Evolutionary conservation across 2,888 invertebrate genomes (phyloP).

Genomic region (Dryadula phaetusa): DNA sequence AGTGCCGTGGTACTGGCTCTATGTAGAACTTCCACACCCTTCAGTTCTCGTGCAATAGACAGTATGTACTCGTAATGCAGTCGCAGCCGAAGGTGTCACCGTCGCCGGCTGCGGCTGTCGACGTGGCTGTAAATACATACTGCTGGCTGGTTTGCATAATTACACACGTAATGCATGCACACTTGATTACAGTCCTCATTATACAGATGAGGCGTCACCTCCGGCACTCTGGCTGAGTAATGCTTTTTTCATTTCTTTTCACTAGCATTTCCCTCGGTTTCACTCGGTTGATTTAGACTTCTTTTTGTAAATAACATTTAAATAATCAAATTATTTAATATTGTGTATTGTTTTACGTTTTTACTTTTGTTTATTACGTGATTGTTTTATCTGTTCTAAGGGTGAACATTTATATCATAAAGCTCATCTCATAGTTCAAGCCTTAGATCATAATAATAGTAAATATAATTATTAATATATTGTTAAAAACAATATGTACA

Average conservation of each 20-base stretch:
- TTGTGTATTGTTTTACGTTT: neutral
- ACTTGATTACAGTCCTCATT: conserved; percentile 61
- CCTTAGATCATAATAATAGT: too few species aligned
- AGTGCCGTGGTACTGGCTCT: conserved; percentile 1
- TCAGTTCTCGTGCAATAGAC: too few species aligned
- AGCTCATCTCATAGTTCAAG: too few species aligned
- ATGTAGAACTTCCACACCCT: neutral
- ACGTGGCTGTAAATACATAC: conserved; percentile 13
- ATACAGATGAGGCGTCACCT: conserved; percentile 52
- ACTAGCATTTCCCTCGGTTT: neutral
- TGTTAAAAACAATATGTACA: too few species aligned
- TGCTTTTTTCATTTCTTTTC: neutral
- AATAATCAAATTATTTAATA: neutral
- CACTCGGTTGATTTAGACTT: neutral
- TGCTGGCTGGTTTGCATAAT: conserved; percentile 32
- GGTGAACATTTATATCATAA: too few species aligned
- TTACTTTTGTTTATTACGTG: neutral
- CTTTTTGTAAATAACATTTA: neutral
- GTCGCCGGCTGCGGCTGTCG: neutral
- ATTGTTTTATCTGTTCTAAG: too few species aligned
- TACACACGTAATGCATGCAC: conserved; percentile 33
- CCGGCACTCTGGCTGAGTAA: conserved; percentile 13
- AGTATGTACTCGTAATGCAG: too few species aligned
- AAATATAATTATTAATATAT: too few species aligned
- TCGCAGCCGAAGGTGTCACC: too few species aligned